These are phyloP conservation scores for Platanista minor DNA, from an alignment of 2,113 vertebrate species.

Conservation along the genomic window DNA sequence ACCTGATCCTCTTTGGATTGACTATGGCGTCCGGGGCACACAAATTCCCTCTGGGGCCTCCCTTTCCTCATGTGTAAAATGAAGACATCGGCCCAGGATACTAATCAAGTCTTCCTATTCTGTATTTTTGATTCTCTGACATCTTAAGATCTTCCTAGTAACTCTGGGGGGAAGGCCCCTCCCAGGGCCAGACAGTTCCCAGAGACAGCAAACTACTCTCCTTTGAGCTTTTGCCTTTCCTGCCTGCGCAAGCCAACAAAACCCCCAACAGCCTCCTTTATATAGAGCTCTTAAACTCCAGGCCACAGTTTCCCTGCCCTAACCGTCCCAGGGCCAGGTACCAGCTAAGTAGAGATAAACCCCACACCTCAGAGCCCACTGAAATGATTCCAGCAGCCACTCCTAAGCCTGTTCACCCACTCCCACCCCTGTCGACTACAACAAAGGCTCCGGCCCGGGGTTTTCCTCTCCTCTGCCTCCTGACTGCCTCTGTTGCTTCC, in stretches of 20 bases:
- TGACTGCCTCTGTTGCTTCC: neutral
- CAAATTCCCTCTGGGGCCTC: neutral
- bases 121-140: neutral
- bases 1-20: neutral
- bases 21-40: neutral
- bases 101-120: neutral
- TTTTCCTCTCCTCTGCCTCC: too few relatives aligned
- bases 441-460: fast-evolving
- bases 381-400: neutral
- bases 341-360: neutral
- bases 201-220: neutral
- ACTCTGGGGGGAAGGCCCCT: neutral
- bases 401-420: neutral
- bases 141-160: neutral
- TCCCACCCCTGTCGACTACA: neutral
- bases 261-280: fast-evolving
- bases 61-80: neutral
- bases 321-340: neutral
- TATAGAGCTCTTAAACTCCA: neutral
- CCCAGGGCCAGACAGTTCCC: neutral
- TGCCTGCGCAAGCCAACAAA: neutral
- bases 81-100: neutral
- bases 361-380: neutral
- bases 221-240: neutral
- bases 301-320: neutral